Evolutionary conservation across 2,797 vertebrate species (phyloP).

Genomic region (Chromobotia macracanthus): DNA sequence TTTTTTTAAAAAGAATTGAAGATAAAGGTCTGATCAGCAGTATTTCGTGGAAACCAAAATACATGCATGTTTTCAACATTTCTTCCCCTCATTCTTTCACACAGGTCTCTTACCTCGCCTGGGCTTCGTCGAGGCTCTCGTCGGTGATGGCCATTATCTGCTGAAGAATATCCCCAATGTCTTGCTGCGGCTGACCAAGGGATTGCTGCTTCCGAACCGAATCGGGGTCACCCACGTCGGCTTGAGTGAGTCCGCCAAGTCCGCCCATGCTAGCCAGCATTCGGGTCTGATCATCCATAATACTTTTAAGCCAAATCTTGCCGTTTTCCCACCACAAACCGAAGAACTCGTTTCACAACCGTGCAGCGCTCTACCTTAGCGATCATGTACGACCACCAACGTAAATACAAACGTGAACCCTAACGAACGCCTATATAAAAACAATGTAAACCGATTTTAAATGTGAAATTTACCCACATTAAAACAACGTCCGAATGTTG

Average conservation of each 20-base stretch:
- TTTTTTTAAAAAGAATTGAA: neutral
- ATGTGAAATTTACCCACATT: constrained; percentile 17
- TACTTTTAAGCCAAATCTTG: constrained; percentile 74
- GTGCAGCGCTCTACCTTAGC: constrained; percentile 3
- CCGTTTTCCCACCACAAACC: constrained; percentile 63
- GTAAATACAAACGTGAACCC: constrained; percentile 3
- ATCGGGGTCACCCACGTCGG: constrained; percentile 81
- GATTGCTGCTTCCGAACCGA: constrained; percentile 78
- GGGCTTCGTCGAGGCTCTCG: constrained; percentile 90
- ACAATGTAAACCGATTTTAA: constrained; percentile 4
- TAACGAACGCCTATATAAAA: neutral
- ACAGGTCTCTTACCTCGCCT: constrained; percentile 81
- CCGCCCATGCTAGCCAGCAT: constrained; percentile 83
- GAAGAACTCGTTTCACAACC: constrained; percentile 63
- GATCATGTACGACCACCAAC: constrained; percentile 48
- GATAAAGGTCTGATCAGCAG: neutral
- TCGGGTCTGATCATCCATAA: constrained; percentile 88
- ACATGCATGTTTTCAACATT: constrained; percentile 58
- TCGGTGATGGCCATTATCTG: constrained; percentile 93
- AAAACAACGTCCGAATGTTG: neutral
- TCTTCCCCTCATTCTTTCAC: constrained; percentile 13
- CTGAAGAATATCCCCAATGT: constrained; percentile 88
- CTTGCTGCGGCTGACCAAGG: constrained; percentile 82
- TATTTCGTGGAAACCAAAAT: neutral
- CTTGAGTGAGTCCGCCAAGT: constrained; percentile 79